Percentiles rank a stretch among this genome's conserved stretches.
These are phyloP conservation scores for Galeopterus variegatus DNA, from an alignment of 2,113 vertebrate genomes.

Conservation along the genomic window DNA sequence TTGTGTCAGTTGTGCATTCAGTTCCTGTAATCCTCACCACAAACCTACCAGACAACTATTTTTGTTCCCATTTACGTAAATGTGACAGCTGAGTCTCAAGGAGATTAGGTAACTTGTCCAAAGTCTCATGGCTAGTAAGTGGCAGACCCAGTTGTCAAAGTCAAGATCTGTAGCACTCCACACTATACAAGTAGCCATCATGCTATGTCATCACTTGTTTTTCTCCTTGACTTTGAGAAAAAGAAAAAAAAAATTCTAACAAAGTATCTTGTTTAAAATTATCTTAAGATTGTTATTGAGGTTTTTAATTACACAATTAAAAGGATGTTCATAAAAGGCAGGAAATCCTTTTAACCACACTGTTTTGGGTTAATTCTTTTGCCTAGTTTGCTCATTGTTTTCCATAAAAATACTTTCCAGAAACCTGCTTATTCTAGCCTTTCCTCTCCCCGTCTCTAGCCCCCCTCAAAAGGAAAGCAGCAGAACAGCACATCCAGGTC, in stretches of 20 bases:
- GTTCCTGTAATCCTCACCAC: neutral
- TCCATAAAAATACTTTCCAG: conserved; percentile 42
- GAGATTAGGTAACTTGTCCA: neutral
- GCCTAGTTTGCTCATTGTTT: neutral
- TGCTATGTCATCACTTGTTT: neutral
- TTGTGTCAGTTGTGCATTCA: neutral
- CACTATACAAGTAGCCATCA: neutral
- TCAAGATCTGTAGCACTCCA: neutral
- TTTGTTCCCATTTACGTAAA: neutral
- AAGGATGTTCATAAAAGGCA: neutral
- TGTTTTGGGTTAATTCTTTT: conserved; percentile 34
- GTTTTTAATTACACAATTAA: conserved; percentile 4
- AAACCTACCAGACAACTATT: neutral
- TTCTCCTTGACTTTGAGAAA: neutral
- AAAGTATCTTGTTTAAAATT: conserved; percentile 36
- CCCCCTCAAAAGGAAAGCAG: neutral
- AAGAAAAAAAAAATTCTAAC: neutral
- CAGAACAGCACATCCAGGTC: neutral
- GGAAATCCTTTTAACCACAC: neutral
- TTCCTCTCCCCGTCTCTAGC: no score
- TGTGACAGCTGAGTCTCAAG: neutral
- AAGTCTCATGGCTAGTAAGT: neutral
- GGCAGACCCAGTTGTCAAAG: neutral
- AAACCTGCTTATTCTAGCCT: conserved; percentile 46
- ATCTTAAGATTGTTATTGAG: neutral